Base-by-base conservation (phyloP, 2,888 invertebrate genomes). In the Thysanoteuthis rhombus region DNA sequence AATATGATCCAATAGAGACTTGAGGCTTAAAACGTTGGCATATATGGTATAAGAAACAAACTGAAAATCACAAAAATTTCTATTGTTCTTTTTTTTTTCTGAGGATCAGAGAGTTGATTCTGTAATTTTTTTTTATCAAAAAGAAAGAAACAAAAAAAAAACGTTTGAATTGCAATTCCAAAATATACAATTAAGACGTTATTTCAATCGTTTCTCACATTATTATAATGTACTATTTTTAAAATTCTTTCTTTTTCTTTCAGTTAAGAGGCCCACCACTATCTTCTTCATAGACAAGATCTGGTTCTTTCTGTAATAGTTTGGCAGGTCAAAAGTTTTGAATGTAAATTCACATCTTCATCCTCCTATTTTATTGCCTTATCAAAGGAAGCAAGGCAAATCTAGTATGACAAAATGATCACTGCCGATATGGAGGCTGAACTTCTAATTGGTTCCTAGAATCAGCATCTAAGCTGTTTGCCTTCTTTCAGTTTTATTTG, bases 191-290 rank as follows among this genome's bases (percentile, higher is more conserved):
- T 22, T 22, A 52, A 52, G 1, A 45, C 19, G 6, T 52, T 52
- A 42, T 16, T 16, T 58, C 25, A 58, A 32, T 3, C 36, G n/a
- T n/a, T 36, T 75, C 75, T 75, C 36, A 25, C 12, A 75, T n/a
- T 75, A 75, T 75, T 75, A 75, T 75, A 75, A 75, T n/a, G n/a
- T 75, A n/a, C 75, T 75, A n/a, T 75, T n/a, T n/a, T 75, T n/a
- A 3, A 75, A 52, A 75, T 16, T 75, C 32, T 75, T 75, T n/a
- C 25, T 75, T n/a, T 36, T 75, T n/a, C 16, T 75, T 75, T 75
- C 75, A 75, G 75, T 75, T n/a, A 75, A 75, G n/a, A 75, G 75
- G n/a, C 1, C n/a, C n/a, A 75, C 19, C 16, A 36, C 75, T n/a
- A 28, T 58, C 28, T 58, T 32, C 75, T 75, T 75, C 75, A 75